Evolutionary conservation across 2,797 vertebrate species (phyloP).

Genomic region (Hydrolagus colliei): DNA sequence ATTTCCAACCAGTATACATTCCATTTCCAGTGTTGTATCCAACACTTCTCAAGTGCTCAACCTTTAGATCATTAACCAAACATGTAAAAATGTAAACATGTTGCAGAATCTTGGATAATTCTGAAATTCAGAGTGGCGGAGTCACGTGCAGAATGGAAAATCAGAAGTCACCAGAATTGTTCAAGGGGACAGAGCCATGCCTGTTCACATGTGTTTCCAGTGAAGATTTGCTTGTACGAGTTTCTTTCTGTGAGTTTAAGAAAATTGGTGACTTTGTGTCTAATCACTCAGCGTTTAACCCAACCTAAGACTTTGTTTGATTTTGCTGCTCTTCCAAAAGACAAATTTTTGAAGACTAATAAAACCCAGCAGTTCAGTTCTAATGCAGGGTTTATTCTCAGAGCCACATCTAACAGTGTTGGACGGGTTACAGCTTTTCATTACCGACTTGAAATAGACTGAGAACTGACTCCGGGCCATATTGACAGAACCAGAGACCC

Average conservation of each 20-base stretch:
- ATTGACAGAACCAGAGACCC: conserved; percentile 19
- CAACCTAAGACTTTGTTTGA: conserved; percentile 30
- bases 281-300: conserved; percentile 27
- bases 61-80: no score
- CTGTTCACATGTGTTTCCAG: conserved; percentile 18
- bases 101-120: no score
- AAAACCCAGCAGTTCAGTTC: conserved; percentile 21
- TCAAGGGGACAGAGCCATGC: no score
- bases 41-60: no score
- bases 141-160: not conserved
- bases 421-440: conserved; percentile 24
- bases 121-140: no score
- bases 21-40: no score
- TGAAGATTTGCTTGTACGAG: conserved; percentile 7
- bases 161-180: not conserved
- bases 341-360: conserved; percentile 28
- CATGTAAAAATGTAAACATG: no score
- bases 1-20: no score
- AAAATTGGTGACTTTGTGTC: conserved; percentile 24
- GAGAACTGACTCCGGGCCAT: conserved; percentile 24
- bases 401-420: conserved; percentile 29
- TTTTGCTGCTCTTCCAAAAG: conserved; percentile 14
- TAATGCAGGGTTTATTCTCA: conserved; percentile 27
- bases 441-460: conserved; percentile 29
- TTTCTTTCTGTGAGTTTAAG: conserved; percentile 19